A percentile compares a stretch with the other conserved stretches of the same genome.
phyloP scores from a whole-genome alignment of 2,797 vertebrate species.

The Microctenopoma steveboyesi region DNA sequence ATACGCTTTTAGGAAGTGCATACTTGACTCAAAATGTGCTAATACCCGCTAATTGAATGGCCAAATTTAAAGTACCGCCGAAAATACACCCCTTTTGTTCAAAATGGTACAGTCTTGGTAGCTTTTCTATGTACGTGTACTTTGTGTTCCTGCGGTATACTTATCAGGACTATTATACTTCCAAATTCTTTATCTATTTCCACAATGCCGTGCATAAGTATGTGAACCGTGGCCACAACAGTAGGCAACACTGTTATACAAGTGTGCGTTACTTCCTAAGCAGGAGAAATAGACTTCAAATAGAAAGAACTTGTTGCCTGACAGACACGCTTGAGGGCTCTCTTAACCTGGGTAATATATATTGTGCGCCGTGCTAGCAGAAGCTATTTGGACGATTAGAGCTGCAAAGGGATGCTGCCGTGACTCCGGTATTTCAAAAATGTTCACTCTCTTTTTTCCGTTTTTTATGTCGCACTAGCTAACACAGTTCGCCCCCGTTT shows the following conservation, averaged over 20 bases:
- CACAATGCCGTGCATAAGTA: not conserved
- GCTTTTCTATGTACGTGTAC: rapidly evolving
- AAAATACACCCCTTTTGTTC: not conserved
- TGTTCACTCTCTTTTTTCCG: not conserved
- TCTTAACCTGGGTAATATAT: not conserved
- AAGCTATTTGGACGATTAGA: slow-evolving; percentile 19
- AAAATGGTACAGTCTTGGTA: slow-evolving; percentile 48
- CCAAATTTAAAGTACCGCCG: rapidly evolving
- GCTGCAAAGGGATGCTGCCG: not conserved
- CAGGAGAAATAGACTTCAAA: too few species aligned
- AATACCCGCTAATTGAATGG: rapidly evolving
- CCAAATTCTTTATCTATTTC: rapidly evolving
- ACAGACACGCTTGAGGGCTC: rapidly evolving
- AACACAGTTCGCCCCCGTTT: rapidly evolving
- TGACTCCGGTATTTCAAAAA: slow-evolving; percentile 17
- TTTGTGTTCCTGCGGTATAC: rapidly evolving
- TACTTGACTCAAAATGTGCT: rapidly evolving
- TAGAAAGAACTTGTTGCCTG: not conserved
- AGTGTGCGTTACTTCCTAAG: rapidly evolving
- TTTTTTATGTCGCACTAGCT: not conserved
- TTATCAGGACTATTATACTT: slow-evolving; percentile 16
- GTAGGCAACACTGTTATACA: rapidly evolving
- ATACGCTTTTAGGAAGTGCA: rapidly evolving
- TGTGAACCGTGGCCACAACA: not conserved
- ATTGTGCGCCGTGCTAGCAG: slow-evolving; percentile 27